Conservation (phyloP, 92 coral and sea anemone genomes). For the Zoanthus sansibaricus region DNA sequence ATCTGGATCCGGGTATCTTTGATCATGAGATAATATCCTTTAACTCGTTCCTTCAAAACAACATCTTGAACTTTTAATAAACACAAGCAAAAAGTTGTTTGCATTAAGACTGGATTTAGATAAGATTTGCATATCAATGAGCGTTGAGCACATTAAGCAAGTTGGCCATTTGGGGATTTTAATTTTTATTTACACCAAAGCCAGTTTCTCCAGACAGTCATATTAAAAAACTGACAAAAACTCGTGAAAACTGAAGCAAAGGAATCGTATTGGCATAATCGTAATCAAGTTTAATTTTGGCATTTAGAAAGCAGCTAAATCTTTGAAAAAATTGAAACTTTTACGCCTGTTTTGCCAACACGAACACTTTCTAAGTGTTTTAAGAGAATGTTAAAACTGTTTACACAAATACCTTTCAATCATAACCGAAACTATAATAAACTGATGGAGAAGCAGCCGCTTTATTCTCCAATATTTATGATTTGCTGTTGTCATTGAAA, state of each 20-base stretch:
- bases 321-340: no score
- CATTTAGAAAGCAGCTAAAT: no score
- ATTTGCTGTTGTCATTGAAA: neutral
- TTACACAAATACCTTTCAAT: neutral
- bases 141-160: neutral
- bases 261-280: neutral
- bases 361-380: no score
- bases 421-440: neutral
- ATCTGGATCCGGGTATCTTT: neutral
- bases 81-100: neutral
- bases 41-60: neutral
- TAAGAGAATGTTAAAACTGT: no score
- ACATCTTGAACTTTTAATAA: neutral
- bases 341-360: no score
- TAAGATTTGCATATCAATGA: constrained; percentile 36
- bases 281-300: no score
- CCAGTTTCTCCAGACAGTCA: neutral
- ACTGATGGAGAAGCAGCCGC: neutral
- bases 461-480: neutral
- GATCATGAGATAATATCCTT: neutral
- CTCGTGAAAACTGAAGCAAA: neutral
- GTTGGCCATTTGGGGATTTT: neutral
- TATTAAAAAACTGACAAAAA: neutral
- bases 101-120: neutral
- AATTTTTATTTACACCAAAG: neutral